Percentiles rank a stretch among this genome's conserved stretches.
phyloP scores from a whole-genome alignment of 2,797 vertebrate species.

The Acridotheres tristis region DNA sequence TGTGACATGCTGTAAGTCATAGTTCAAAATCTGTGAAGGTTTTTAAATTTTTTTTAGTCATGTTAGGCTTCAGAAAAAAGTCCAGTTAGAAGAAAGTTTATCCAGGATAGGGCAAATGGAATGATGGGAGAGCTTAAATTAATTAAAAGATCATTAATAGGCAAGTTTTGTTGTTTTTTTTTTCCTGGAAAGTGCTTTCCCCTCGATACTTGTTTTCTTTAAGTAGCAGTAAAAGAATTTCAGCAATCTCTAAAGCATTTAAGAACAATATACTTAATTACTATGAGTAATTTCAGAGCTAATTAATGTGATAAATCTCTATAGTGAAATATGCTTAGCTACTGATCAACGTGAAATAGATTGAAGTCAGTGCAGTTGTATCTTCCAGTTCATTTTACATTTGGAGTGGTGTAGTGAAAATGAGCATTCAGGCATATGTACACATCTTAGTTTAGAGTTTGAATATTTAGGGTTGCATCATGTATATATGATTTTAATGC shows the following conservation, averaged over 20 bases:
- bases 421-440: background rate
- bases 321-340: slow-evolving; percentile 74
- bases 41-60: background rate
- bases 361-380: slow-evolving; percentile 9
- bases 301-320: slow-evolving; percentile 79
- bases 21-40: background rate
- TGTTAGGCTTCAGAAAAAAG: background rate
- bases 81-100: background rate
- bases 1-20: background rate
- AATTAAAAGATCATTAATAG: background rate
- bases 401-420: background rate
- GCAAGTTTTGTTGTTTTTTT: background rate
- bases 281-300: slow-evolving; percentile 76
- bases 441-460: background rate
- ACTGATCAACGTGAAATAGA: slow-evolving; percentile 63
- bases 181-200: slow-evolving; percentile 2
- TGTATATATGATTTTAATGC: background rate
- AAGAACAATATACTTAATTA: slow-evolving; percentile 80
- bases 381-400: slow-evolving; percentile 9
- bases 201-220: slow-evolving; percentile 66
- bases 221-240: slow-evolving; percentile 69
- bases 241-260: slow-evolving; percentile 76
- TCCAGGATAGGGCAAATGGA: background rate
- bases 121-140: background rate
- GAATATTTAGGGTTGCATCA: background rate